Percentiles rank a stretch among this genome's conserved stretches.
These are phyloP conservation scores for Gymnocheta viridis DNA, from an alignment of 2,888 invertebrate genomes.

Conservation along the genomic window DNA sequence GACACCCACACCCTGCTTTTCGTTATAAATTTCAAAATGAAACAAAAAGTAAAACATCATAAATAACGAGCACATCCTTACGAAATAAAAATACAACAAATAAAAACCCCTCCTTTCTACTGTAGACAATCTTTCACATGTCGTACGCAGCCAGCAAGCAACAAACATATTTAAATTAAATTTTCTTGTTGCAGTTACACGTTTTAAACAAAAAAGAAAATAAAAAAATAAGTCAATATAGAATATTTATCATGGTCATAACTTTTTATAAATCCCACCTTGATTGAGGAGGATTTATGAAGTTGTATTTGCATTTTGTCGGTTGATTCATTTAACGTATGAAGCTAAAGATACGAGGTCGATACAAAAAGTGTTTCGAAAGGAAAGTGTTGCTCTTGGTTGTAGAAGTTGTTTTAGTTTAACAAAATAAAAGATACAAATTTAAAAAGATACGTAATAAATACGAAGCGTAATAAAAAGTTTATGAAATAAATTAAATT, in stretches of 20 bases:
- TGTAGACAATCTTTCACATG: background rate
- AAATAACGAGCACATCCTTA: constrained; percentile 36
- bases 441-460: too few species aligned
- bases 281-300: constrained; percentile 45
- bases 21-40: constrained; percentile 3
- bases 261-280: constrained; percentile 48
- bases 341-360: background rate
- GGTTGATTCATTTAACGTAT: constrained; percentile 7
- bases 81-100: background rate
- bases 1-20: constrained; percentile 44
- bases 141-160: background rate
- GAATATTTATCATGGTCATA: constrained; percentile 49
- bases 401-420: too few species aligned
- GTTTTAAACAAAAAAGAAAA: constrained; percentile 26
- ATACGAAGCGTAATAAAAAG: too few species aligned
- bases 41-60: background rate
- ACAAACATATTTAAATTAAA: constrained; percentile 13
- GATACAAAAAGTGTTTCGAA: background rate
- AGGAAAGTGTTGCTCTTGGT: background rate
- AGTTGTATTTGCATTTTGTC: constrained; percentile 34
- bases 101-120: background rate
- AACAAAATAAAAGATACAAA: too few species aligned
- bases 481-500: too few species aligned
- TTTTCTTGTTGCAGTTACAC: constrained; percentile 16
- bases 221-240: constrained; percentile 9